Conservation (phyloP, 2,888 invertebrate genomes). For the Synergus japonicus region DNA sequence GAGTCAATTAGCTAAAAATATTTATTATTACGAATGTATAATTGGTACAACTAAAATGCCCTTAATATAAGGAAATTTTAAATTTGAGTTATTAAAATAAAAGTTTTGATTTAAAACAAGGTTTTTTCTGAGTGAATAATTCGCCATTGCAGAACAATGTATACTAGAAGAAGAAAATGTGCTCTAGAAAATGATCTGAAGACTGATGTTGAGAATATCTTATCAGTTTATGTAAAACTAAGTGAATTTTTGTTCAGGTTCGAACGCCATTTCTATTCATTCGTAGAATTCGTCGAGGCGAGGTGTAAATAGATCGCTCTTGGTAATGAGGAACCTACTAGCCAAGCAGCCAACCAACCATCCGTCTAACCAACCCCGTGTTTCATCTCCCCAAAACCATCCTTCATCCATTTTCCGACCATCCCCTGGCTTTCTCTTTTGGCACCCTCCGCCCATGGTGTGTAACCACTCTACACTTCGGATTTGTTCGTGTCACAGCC, state of each 20-base stretch:
- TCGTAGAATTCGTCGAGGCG: conserved; percentile 48
- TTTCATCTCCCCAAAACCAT: conserved; percentile 57
- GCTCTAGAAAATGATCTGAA: no score
- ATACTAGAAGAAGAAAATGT: no score
- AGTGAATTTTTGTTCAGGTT: background rate
- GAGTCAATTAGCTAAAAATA: no score
- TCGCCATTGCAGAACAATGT: no score
- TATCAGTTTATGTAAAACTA: no score
- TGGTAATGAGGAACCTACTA: conserved; percentile 69
- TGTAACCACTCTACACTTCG: conserved; percentile 56
- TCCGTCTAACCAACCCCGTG: conserved; percentile 60
- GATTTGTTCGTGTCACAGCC: conserved; percentile 63
- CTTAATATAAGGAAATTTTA: no score
- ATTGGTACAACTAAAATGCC: no score
- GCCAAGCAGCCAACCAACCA: conserved; percentile 65
- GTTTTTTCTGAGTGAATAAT: no score
- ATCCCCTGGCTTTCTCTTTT: conserved; percentile 60
- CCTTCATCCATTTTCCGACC: conserved; percentile 62
- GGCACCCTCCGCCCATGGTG: conserved; percentile 53
- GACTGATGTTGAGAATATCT: no score
- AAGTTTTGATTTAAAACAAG: no score
- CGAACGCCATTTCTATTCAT: background rate
- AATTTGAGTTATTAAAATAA: no score
- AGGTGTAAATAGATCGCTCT: conserved; percentile 70
- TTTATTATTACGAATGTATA: no score